These are phyloP conservation scores for Cosmopolites sordidus DNA, from an alignment of 2,888 invertebrate genomes.

Conservation along the genomic window DNA sequence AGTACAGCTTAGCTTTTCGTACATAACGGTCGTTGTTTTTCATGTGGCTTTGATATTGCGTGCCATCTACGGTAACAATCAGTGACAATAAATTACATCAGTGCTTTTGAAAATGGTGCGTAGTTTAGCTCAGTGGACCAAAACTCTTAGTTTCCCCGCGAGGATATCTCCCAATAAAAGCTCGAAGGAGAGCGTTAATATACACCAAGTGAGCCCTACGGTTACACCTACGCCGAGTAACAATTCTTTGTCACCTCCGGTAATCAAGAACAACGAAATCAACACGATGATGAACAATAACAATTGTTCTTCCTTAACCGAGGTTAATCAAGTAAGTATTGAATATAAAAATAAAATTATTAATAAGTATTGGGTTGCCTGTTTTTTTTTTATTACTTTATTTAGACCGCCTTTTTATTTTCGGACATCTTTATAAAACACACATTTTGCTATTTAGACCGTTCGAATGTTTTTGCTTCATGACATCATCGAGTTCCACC, in stretches of 20 bases:
- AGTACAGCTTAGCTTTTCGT: slow-evolving; percentile 29
- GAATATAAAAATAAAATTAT: too few relatives aligned
- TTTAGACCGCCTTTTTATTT: too few relatives aligned
- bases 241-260: slow-evolving; percentile 37
- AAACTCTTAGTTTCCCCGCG: slow-evolving; percentile 84
- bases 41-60: neutral
- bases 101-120: slow-evolving; percentile 65
- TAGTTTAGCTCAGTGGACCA: slow-evolving; percentile 85
- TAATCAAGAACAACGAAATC: slow-evolving; percentile 43
- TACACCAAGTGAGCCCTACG: slow-evolving; percentile 53
- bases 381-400: too few relatives aligned
- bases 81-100: neutral
- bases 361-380: too few relatives aligned
- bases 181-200: slow-evolving; percentile 65
- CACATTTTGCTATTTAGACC: too few relatives aligned
- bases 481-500: too few relatives aligned
- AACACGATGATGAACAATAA: slow-evolving; percentile 43
- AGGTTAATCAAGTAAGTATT: slow-evolving; percentile 44
- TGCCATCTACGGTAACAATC: neutral
- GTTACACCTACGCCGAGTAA: slow-evolving; percentile 56
- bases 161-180: slow-evolving; percentile 78
- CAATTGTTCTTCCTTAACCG: slow-evolving; percentile 38
- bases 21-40: slow-evolving; percentile 4
- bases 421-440: too few relatives aligned
- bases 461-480: too few relatives aligned